Base-by-base conservation (phyloP, 2,797 vertebrate species). In the Poecilia gillii region DNA sequence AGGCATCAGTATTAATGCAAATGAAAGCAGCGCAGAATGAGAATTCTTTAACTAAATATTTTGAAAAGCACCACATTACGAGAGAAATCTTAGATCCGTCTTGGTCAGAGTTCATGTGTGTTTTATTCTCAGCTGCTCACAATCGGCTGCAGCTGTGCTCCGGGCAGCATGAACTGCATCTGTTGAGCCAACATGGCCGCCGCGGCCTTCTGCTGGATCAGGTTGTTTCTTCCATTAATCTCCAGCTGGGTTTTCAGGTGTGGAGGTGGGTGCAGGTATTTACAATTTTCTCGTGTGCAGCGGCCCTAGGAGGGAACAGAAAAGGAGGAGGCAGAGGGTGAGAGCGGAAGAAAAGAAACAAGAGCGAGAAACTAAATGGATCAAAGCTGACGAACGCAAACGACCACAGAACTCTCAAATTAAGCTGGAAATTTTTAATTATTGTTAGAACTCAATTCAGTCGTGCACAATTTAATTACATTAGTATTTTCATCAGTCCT, bases 201-300 rank as follows among this genome's bases (percentile, higher is more conserved):
- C 0, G 97, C 97, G 0, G 97, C 98, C 96, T 99, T 99, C 94
- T 99, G 98, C 94, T 99, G 98, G 94, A 99, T 99, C 93, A 99
- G 96, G 95, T 99, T 99, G 96, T 99, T 99, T 83, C 97, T 96
- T 84, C 98, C 98, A 81, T 99, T 99, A 91, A 99, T 98, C 94
- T 99, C 98, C 88, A 99, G 97, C 90, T 99, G 98, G 12, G 97
- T 98, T 95, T 99, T 99, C 95, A 99, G 96, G 94, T 99, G 98
- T 0, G 97, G 97, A 45, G 98, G 98, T 75, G 98, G 98, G 87
- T 99, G 98, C 79, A 99, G 96, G 95, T 99, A 99, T 96, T 99
- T 99, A 94, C 98, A 99, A 95, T 98, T 99, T 85, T 99, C 98
- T 87, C 98, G 96, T 86, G 97, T 97, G 94, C 98, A 99, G 74